Base-by-base conservation (phyloP, 2,113 vertebrate species). In the Festucalex cinctus region DNA sequence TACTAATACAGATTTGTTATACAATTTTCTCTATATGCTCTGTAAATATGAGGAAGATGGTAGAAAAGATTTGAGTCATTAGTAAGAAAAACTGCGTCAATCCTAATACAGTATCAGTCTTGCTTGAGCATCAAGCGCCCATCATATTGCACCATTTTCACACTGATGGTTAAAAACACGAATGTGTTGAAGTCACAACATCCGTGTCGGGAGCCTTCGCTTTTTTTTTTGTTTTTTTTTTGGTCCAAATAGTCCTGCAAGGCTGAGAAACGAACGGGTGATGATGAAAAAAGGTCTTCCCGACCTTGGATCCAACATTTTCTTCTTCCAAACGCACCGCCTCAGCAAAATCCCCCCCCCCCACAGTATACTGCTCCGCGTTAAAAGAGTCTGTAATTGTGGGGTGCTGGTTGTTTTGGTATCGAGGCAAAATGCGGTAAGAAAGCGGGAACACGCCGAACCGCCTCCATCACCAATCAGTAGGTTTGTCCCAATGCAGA, bases 61-160 rank as follows among this genome's bases (percentile, higher is more conserved):
- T 92, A 91, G 69, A 92, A 91, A 92, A 91, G 41, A 85, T 78
- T 86, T 60, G 66, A 89, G 84, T 88, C 71, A 77, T 85, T 61
- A 43, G 77, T 84, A 87, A 84, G 84, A 91, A 86, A 87, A 82
- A 84, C 73, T 71, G 81, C 54, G 78, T n/a, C n/a, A 82, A 83
- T 79, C 72, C 73, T 82, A 79, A 66, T 88, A 54, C 9, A 24
- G 49, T 53, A 83, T 90, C 80, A 77, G 74, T 89, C 84, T 81
- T 88, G 88, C 90, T 91, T 91, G 89, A 91, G 84, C 87, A 91
- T 91, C 90, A 91, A 92, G 90, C 86, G 41, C 83, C 85, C 89
- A 87, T 88, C 88, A 86, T 91, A 90, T 91, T 92, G 89, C 87
- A 90, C 81, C 81, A 67, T 84, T 84, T n/a, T 90, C 83, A 82